These are phyloP conservation scores for Enteromius argenteus DNA, from an alignment of 2,797 vertebrate species.

Conservation along the genomic window DNA sequence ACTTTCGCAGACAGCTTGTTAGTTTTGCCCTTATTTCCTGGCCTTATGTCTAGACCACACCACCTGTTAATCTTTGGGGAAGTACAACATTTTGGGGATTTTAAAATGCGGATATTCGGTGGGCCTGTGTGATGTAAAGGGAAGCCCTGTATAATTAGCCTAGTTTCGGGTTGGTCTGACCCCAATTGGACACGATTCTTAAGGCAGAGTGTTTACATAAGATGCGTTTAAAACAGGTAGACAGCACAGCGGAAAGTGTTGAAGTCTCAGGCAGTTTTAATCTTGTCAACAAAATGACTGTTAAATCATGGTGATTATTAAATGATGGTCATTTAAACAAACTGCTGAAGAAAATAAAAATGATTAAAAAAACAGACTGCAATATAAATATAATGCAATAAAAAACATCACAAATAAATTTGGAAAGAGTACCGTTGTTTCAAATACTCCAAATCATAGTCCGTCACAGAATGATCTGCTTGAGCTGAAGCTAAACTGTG, in stretches of 20 bases:
- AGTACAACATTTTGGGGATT: neutral
- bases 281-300: neutral
- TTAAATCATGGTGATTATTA: neutral
- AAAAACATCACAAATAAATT: neutral
- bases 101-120: neutral
- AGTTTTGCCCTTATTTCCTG: neutral
- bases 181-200: slow-evolving; percentile 5
- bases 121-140: neutral
- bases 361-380: neutral
- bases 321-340: neutral
- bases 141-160: slow-evolving; percentile 13
- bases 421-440: neutral
- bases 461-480: neutral
- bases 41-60: neutral
- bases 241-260: neutral
- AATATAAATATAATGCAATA: too few species aligned
- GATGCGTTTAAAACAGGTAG: neutral
- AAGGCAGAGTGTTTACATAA: slow-evolving; percentile 34
- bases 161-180: slow-evolving; percentile 16
- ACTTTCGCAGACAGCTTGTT: slow-evolving; percentile 3
- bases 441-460: neutral
- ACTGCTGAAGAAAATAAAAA: neutral
- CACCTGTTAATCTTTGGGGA: neutral
- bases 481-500: too few species aligned
- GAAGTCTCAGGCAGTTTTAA: neutral